phyloP scores from a whole-genome alignment of 2,797 vertebrate genomes.

The Siniperca obscura region DNA sequence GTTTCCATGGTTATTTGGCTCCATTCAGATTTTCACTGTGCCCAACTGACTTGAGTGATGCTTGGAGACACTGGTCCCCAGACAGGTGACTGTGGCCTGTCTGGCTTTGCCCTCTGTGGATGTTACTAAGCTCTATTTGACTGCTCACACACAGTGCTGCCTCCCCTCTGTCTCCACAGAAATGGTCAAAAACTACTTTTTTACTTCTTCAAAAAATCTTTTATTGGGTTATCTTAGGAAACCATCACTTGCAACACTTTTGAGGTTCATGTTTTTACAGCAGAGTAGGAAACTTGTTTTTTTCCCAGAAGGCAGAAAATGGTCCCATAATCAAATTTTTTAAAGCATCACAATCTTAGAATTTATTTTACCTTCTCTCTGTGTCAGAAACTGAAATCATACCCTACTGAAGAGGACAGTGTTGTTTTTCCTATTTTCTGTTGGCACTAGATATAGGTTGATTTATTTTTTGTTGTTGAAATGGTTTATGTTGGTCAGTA shows the following conservation, averaged over 20 bases:
- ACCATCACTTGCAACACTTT: conserved; percentile 16
- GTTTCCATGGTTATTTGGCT: not conserved
- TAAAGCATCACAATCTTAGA: not conserved
- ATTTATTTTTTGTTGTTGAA: conserved; percentile 1
- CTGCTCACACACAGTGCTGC: conserved; percentile 3
- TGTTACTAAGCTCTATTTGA: conserved; percentile 16
- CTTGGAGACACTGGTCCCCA: not conserved
- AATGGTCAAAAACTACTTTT: not conserved
- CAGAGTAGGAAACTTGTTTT: not conserved
- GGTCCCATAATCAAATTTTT: not conserved
- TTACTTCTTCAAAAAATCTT: not conserved
- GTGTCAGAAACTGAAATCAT: not conserved
- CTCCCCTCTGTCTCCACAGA: not conserved
- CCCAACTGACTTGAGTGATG: conserved; percentile 11
- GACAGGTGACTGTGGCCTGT: conserved; percentile 16
- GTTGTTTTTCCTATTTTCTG: not conserved
- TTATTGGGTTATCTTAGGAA: conserved; percentile 23
- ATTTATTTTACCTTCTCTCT: not conserved
- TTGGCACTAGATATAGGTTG: not conserved
- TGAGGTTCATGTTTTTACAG: conserved; percentile 1
- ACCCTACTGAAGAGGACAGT: not conserved
- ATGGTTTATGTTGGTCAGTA: not conserved
- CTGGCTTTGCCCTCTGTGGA: conserved; percentile 24
- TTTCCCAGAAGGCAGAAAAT: conserved; percentile 2
- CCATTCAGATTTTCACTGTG: not conserved